Conservation (phyloP, 1,140 invertebrate species). For the Calephelis virginiensis region DNA sequence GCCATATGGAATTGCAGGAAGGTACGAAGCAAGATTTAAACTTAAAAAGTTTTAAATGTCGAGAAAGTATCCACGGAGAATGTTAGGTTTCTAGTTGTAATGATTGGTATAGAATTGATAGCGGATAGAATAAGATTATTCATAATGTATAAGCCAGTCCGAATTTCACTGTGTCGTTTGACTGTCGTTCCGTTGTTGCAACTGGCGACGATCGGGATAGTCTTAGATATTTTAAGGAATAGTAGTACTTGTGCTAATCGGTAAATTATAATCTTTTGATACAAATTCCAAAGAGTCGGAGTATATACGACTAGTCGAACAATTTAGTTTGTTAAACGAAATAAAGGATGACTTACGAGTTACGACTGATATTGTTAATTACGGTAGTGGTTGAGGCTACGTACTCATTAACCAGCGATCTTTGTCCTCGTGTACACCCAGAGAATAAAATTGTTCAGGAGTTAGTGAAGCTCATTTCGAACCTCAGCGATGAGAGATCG, state of each 20-base stretch:
- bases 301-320: constrained; percentile 39
- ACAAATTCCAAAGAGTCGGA: constrained; percentile 29
- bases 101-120: too few species aligned
- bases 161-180: too few species aligned
- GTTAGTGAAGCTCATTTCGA: constrained; percentile 36
- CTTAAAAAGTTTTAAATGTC: too few species aligned
- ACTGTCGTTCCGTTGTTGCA: too few species aligned
- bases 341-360: constrained; percentile 33
- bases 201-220: not conserved
- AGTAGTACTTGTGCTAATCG: constrained; percentile 23
- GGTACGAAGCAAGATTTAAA: too few species aligned
- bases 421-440: constrained; percentile 36
- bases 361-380: constrained; percentile 37
- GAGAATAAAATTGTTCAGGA: constrained; percentile 34
- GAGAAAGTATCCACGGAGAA: too few species aligned
- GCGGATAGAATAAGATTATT: too few species aligned
- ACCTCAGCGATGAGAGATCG: constrained; percentile 38
- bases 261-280: constrained; percentile 29
- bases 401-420: constrained; percentile 42
- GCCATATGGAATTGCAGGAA: too few species aligned
- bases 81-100: too few species aligned
- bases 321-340: too few species aligned
- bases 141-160: too few species aligned
- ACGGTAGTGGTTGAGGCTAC: constrained; percentile 37
- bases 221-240: not conserved